Base-by-base conservation (phyloP, 2,797 vertebrate species). In the Rhincodon typus region DNA sequence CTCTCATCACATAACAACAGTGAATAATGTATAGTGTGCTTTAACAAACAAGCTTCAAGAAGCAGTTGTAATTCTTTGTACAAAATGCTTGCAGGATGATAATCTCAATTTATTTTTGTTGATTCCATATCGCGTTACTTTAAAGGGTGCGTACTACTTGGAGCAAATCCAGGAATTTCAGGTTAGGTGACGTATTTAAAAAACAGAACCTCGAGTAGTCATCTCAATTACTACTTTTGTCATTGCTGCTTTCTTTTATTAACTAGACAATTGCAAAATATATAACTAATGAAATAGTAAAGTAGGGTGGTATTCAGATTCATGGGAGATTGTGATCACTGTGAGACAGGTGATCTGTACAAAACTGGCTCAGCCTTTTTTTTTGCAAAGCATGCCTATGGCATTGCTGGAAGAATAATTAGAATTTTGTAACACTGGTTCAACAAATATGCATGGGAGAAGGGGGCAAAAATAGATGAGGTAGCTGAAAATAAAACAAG, bases 1-100 rank as follows among this genome's bases (percentile, higher is more conserved):
- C 67, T 62, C n/a, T 46, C 46, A 74, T 94, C 42, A 94, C 74
- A 46, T 72, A 94, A 94, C 93, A 94, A 94, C 93, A 94, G 69
- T 74, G 93, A 72, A 94, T 94, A 72, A 94, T 94, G 42, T 74
- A 84, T 84, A 50, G 30, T 50, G 88, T 38, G 42, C 4, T 69
- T 94, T 70, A 50, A 94, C 66, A 69, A 15, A 93, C 67, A 27
- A 38, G n/a, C 42, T 69, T 70, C 38, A 38, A 50, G 70, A 30
- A 25, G 30, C 57, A 21, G 30, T 66, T 84, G 88, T 57, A 66
- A 66, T 4, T 15, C 17, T 42, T 91, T 34, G 27, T 66, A 10
- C 30, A 66, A 13, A 90, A 12, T 90, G 53, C 50, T 53, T 62
- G 50, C 27, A 62, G 53, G 87, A 90, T 1, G 19, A 84, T 84